phyloP scores from a whole-genome alignment of 2,113 vertebrate genomes.

The Rhynchomys soricoides region DNA sequence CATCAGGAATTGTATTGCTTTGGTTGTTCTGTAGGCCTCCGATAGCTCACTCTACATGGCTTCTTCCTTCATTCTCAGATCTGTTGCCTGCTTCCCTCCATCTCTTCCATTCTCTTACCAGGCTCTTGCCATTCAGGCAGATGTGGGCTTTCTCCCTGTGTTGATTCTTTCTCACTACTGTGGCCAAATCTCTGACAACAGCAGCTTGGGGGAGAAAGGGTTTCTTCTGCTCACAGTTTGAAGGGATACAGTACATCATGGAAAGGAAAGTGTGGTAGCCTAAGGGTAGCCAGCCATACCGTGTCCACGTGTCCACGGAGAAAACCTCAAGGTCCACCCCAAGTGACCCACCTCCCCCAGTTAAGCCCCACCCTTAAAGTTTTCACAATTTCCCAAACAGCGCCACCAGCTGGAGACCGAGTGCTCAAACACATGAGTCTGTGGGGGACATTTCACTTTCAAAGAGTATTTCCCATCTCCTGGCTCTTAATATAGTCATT shows the following conservation, averaged over 20 bases:
- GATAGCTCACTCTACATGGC: not conserved
- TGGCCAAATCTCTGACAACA: not conserved
- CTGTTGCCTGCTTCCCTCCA: not conserved
- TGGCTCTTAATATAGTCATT: not conserved
- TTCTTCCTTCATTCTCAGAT: not conserved
- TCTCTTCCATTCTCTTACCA: not conserved
- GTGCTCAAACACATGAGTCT: not conserved
- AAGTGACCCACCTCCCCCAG: not conserved
- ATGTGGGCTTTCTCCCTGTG: not conserved
- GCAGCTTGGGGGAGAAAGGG: not conserved
- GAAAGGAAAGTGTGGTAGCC: not conserved
- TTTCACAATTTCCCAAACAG: not conserved
- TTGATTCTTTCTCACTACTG: not conserved
- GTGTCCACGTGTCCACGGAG: not conserved
- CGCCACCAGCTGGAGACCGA: not conserved
- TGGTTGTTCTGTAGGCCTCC: not conserved
- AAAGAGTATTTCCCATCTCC: not conserved
- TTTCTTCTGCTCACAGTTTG: not conserved
- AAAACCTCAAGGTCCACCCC: not conserved
- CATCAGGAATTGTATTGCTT: not conserved
- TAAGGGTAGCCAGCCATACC: too few species aligned
- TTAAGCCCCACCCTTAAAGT: not conserved
- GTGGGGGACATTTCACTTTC: too few species aligned
- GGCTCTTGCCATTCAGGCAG: not conserved
- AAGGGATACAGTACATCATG: not conserved